Conservation (phyloP, 2,113 vertebrate species). For the Prochilodus magdalenae region DNA sequence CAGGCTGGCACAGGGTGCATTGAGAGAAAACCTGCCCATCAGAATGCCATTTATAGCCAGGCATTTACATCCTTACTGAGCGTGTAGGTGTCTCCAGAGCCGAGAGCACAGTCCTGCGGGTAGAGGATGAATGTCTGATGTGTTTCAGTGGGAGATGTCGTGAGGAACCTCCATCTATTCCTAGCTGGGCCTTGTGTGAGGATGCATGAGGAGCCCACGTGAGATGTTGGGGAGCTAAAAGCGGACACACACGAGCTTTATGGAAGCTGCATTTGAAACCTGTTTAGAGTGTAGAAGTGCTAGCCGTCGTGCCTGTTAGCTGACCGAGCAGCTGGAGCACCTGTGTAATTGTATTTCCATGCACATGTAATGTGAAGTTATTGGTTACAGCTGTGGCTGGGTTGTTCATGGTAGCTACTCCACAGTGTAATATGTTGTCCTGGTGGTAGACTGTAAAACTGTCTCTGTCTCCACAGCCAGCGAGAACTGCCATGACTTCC, state of each 20-base stretch:
- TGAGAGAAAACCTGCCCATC: slow-evolving; percentile 15
- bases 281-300: not conserved
- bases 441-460: not conserved
- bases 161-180: slow-evolving; percentile 14
- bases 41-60: slow-evolving; percentile 36
- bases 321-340: not conserved
- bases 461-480: slow-evolving; percentile 81
- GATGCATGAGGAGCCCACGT: slow-evolving; percentile 24
- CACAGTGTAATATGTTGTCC: too few relatives aligned
- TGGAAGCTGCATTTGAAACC: too few relatives aligned
- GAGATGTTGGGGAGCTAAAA: slow-evolving; percentile 3
- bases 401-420: too few relatives aligned
- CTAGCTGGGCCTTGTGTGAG: slow-evolving; percentile 9
- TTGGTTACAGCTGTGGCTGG: too few relatives aligned
- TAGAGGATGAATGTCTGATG: slow-evolving; percentile 28
- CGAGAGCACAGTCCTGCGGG: slow-evolving; percentile 17
- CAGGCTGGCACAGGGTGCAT: not conserved
- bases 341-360: not conserved
- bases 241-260: not conserved
- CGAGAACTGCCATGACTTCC: slow-evolving; percentile 98
- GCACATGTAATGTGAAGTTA: not conserved
- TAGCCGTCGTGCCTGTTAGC: not conserved
- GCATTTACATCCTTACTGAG: slow-evolving; percentile 13
- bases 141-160: slow-evolving; percentile 11
- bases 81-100: slow-evolving; percentile 47